A percentile compares a stretch with the other conserved stretches of the same genome.
phyloP scores from a whole-genome alignment of 2,113 vertebrate species.

The Leptodactylus fuscus region DNA sequence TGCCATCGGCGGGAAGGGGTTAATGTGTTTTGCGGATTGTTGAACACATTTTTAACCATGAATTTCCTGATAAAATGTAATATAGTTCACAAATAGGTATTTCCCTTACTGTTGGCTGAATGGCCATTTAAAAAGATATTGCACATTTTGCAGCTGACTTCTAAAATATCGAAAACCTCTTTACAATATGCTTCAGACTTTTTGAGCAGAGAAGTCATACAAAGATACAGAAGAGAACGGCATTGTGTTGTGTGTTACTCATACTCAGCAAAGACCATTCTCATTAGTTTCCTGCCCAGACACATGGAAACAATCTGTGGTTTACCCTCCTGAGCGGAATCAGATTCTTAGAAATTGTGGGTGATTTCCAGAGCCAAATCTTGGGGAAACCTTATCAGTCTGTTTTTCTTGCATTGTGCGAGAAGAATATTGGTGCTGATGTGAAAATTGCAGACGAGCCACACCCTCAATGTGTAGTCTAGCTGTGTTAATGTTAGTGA shows the following conservation, averaged over 20 bases:
- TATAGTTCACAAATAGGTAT: no score
- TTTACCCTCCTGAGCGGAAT: slow-evolving; percentile 72
- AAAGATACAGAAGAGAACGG: slow-evolving; percentile 42
- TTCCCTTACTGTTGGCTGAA: no score
- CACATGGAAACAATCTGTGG: slow-evolving; percentile 74
- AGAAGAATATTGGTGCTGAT: slow-evolving; percentile 57
- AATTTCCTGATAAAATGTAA: no score
- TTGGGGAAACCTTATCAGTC: slow-evolving; percentile 56
- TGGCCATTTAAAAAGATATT: neutral
- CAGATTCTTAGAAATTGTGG: slow-evolving; percentile 72
- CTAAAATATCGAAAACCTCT: neutral
- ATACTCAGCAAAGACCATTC: slow-evolving; percentile 64
- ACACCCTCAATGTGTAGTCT: slow-evolving; percentile 49
- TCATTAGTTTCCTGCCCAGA: slow-evolving; percentile 62
- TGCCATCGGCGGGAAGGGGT: no score
- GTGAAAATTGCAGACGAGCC: slow-evolving; percentile 51
- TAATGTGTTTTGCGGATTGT: no score
- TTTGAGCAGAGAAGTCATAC: neutral
- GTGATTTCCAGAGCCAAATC: slow-evolving; percentile 55
- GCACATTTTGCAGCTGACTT: neutral
- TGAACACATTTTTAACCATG: no score
- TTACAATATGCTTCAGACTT: neutral
- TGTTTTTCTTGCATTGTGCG: slow-evolving; percentile 59
- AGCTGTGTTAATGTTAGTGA: neutral
- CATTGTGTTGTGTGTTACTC: slow-evolving; percentile 61